A percentile compares a stretch with the other conserved stretches of the same genome.
Evolutionary conservation across 2,888 invertebrate genomes (phyloP).

Genomic region (Rhagonycha lutea): DNA sequence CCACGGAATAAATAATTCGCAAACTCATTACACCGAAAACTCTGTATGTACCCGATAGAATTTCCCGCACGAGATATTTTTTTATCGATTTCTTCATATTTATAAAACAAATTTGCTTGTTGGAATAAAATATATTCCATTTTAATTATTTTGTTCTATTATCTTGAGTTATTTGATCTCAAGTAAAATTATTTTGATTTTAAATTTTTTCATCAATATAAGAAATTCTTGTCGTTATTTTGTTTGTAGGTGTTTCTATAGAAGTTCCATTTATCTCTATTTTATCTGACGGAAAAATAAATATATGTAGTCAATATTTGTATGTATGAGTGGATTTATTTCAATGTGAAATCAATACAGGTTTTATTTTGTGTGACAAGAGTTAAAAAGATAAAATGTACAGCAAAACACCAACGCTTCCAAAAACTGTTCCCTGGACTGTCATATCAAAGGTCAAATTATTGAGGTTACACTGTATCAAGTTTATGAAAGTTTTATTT

Average conservation of each 20-base stretch:
- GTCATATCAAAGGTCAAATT: neutral
- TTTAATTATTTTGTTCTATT: neutral
- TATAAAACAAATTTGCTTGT: neutral
- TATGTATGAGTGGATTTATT: neutral
- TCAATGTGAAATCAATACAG: neutral
- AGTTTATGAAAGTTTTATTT: neutral
- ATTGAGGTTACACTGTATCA: neutral
- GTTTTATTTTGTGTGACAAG: neutral
- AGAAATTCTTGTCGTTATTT: neutral
- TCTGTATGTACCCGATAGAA: neutral
- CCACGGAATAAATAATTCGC: too few species aligned
- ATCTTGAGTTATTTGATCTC: neutral
- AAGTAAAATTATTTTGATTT: too few species aligned
- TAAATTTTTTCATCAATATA: neutral
- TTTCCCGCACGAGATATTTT: neutral
- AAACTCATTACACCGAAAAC: too few species aligned
- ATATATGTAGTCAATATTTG: neutral
- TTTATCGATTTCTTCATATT: neutral
- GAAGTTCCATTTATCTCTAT: neutral
- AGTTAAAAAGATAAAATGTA: neutral
- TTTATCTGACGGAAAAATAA: neutral
- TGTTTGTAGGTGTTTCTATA: too few species aligned
- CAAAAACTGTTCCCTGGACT: neutral
- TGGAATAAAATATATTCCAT: neutral
- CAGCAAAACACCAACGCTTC: too few species aligned